phyloP scores from a whole-genome alignment of 2,113 vertebrate species.

The Empidonax alnorum region DNA sequence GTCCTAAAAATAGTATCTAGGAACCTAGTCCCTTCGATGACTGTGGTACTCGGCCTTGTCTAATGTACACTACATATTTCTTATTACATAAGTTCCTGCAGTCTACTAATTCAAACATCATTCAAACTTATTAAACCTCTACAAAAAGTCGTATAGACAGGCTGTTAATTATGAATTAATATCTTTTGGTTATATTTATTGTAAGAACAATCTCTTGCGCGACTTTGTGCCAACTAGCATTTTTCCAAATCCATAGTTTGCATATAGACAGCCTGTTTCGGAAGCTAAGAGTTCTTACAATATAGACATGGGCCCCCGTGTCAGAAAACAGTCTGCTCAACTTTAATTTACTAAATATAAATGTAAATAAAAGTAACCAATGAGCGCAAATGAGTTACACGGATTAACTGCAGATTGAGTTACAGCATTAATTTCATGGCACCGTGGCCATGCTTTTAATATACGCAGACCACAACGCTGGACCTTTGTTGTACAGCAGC shows the following conservation, averaged over 20 bases:
- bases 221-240: not conserved
- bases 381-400: not conserved
- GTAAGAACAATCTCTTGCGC: not conserved
- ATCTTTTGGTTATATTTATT: not conserved
- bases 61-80: not conserved
- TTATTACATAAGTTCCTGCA: not conserved
- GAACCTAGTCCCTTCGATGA: not conserved
- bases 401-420: not conserved
- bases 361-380: not conserved
- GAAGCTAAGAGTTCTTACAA: not conserved
- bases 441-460: not conserved
- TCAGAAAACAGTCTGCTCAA: not conserved
- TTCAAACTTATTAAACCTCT: not conserved
- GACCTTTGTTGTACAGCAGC: not conserved
- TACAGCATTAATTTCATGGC: not conserved
- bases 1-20: not conserved
- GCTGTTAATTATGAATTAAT: not conserved
- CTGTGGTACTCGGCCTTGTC: not conserved
- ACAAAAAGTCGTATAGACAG: not conserved
- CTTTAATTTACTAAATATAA: not conserved
- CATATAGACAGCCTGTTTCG: not conserved
- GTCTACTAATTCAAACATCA: not conserved
- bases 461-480: not conserved
- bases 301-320: not conserved
- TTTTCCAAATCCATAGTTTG: not conserved